Evolutionary conservation across 2,113 vertebrate genomes (phyloP).

Genomic region (Oryzias celebensis): DNA sequence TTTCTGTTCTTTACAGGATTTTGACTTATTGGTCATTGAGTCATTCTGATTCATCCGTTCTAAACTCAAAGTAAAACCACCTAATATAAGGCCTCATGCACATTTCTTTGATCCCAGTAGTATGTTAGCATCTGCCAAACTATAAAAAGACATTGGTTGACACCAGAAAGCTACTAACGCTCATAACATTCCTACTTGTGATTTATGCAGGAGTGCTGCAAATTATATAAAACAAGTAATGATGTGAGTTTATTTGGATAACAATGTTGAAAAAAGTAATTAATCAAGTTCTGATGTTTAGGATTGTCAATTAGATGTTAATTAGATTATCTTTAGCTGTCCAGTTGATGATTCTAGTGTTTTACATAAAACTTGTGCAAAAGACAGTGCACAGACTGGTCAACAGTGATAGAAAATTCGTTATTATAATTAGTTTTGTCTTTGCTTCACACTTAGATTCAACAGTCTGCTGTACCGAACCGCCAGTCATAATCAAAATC

Average conservation of each 20-base stretch:
- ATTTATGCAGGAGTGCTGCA: neutral
- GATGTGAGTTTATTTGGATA: no score
- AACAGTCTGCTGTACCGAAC: slow-evolving; percentile 35
- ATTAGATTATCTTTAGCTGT: no score
- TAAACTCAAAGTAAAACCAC: slow-evolving; percentile 38
- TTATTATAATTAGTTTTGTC: slow-evolving; percentile 24
- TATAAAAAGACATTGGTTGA: slow-evolving; percentile 41
- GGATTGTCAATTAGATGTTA: no score
- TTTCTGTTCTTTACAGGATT: slow-evolving; percentile 31
- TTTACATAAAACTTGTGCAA: slow-evolving; percentile 20
- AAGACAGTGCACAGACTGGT: slow-evolving; percentile 16
- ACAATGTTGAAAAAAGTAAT: no score
- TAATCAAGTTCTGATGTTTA: no score
- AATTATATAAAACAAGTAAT: no score
- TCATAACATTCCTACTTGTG: slow-evolving; percentile 31
- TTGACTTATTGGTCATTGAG: slow-evolving; percentile 49
- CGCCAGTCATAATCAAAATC: slow-evolving; percentile 50
- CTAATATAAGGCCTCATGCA: slow-evolving; percentile 26
- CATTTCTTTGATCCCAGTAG: slow-evolving; percentile 34
- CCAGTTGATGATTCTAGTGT: neutral
- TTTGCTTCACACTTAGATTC: slow-evolving; percentile 24
- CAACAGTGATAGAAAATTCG: slow-evolving; percentile 24
- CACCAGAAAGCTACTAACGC: slow-evolving; percentile 26
- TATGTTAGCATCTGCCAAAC: slow-evolving; percentile 16
- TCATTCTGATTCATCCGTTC: slow-evolving; percentile 53